Base-by-base conservation (phyloP, 2,888 invertebrate species). In the Epistrophe eligans region DNA sequence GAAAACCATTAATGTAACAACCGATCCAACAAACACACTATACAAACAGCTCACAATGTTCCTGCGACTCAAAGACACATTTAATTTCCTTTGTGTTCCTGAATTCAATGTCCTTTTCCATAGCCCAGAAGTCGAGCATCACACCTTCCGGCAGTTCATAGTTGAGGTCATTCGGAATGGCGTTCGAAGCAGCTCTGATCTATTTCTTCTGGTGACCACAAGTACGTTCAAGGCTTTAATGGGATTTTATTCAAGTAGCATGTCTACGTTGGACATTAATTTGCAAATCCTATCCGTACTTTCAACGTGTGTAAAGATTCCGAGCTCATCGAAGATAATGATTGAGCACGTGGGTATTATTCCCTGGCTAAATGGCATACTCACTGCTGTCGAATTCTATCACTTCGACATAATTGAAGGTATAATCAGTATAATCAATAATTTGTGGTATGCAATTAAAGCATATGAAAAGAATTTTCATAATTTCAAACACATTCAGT, bases 61-160 rank as follows among this genome's bases (percentile, higher is more conserved):
- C 91, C 93, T 98, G 48, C 94, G 96, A 90, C 95, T 97, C 2
- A 98, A 97, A 92, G 95, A 96, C 13, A 94, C 94, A 10, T 94
- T 98, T 17, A 96, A 98, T 91, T 93, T 98, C 17, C 94, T 95
- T 15, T 94, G 95, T 4, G 96, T 98, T n/a, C 98, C 98, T 0
- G 98, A 98, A 91, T 96, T 98, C 90, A 95, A 97, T 83, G 96
- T 96, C 71, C 94, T 98, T 48, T 96, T 98, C 90, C 96, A 97
- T 91, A 97, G 97, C 85, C 94, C 96, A 11, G 96, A 97, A 77
- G 94, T 97, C 0, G 95, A 96, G 89, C 94, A 95, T 73, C 94
- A 94, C 24, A 94, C 94, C 0, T 96, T 97, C 90, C 94, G 97
- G 58, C 93, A 94, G 35, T 99, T 98, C 95, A 95, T 98, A 45